Evolutionary conservation across 2,888 invertebrate species (phyloP).

Genomic region (Pardosa pseudoannulata): DNA sequence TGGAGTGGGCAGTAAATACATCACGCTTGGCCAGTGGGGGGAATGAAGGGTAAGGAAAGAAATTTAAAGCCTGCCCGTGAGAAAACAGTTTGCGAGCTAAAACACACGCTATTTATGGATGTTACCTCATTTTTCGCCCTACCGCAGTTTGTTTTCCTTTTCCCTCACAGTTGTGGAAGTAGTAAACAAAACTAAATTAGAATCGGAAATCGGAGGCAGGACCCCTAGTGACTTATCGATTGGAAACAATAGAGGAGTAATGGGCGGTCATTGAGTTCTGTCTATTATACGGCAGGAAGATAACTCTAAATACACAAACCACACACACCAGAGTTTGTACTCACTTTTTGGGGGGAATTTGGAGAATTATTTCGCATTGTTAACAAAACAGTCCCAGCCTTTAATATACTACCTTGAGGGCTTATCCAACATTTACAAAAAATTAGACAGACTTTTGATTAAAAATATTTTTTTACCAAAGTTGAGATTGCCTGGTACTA

Average conservation of each 20-base stretch:
- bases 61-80: background rate
- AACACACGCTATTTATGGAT: constrained; percentile 30
- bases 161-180: constrained; percentile 18
- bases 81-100: constrained; percentile 24
- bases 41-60: constrained; percentile 27
- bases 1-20: constrained; percentile 31
- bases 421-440: too few species aligned
- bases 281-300: too few species aligned
- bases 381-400: too few species aligned
- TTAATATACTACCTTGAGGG: too few species aligned
- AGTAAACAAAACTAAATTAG: constrained; percentile 67
- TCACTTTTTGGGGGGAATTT: too few species aligned
- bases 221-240: background rate
- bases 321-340: too few species aligned
- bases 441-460: too few species aligned
- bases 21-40: background rate
- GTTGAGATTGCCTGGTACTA: too few species aligned
- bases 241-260: constrained; percentile 12
- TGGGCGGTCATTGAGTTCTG: too few species aligned
- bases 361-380: too few species aligned
- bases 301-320: too few species aligned
- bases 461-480: too few species aligned
- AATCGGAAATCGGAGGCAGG: constrained; percentile 33
- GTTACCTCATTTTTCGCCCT: background rate
- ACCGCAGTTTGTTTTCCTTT: constrained; percentile 12